Base-by-base conservation (phyloP, 1,140 invertebrate species). In the Tribolium castaneum region DNA sequence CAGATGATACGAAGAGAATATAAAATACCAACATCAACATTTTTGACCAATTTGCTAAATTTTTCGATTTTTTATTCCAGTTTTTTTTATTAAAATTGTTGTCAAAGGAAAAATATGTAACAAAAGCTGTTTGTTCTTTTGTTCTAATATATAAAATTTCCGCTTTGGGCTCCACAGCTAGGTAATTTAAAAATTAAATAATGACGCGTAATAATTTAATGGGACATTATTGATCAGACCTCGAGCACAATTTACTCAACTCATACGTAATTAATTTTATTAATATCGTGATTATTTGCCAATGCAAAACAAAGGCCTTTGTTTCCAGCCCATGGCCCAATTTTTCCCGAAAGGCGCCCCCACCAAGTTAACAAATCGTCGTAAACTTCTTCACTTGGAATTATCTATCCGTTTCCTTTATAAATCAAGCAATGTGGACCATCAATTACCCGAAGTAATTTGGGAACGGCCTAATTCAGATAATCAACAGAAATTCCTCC, bases 361-460 rank as follows among this genome's bases (percentile, higher is more conserved):
- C 25, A 30, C 25, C 1, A 30, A 30, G 25, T 30, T 25, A 30
- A 16, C 16, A 62, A 62, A 25, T 62, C 30, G 56, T 62, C 56
- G 19, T 13, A 22, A 62, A 30, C 56, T 62, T 62, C 56, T 62
- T 62, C 52, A 19, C 52, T 56, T 16, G 25, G 13, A 62, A 62
- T 62, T 62, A 62, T 62, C 56, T 25, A 13, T 62, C 56, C 13
- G 59, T 22, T 13, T 59, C 59, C 59, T 66, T 66, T 10, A 66
- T 66, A 66, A 66, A 66, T 66, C 59, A 66, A 35, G 59, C 59
- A 66, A 34, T 35, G 25, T 66, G 25, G 30, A 35, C 10, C 59
- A 35, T 66, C 59, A 66, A 35, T 66, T 66, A 66, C 25, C 10
- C 59, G 10, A 35, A 66, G 59, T 35, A 66, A 66, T 66, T 66